Evolutionary conservation across 2,113 vertebrate species (phyloP).

Genomic region (Himantopus leucocephalus): DNA sequence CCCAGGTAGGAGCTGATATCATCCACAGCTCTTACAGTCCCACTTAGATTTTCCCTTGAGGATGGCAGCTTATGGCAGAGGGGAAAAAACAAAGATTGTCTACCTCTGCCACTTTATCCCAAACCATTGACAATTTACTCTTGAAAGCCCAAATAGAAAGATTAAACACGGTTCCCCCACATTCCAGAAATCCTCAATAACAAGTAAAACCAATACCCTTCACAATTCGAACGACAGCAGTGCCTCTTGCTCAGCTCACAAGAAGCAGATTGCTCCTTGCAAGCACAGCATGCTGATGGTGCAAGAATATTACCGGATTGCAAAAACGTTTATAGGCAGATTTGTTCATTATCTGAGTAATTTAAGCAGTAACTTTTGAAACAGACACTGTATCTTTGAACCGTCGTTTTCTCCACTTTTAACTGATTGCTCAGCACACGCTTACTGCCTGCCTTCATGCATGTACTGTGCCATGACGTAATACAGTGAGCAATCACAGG

Average conservation of each 20-base stretch:
- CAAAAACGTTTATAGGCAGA: background rate
- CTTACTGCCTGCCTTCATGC: background rate
- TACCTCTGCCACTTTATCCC: background rate
- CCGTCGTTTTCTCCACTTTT: background rate
- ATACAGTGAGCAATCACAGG: background rate
- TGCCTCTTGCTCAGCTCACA: background rate
- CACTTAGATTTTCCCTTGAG: background rate
- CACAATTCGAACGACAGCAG: background rate
- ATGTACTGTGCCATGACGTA: background rate
- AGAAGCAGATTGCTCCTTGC: background rate
- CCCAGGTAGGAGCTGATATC: background rate
- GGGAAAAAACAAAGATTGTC: background rate
- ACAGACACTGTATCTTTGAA: background rate
- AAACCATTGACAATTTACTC: background rate
- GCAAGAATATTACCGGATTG: background rate
- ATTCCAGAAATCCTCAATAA: background rate
- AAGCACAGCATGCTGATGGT: background rate
- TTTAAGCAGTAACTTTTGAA: constrained; percentile 32
- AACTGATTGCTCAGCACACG: background rate
- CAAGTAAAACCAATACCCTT: background rate
- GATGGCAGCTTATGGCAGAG: background rate
- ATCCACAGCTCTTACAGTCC: background rate
- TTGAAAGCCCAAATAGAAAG: background rate
- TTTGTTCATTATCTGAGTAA: background rate
- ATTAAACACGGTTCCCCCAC: background rate